Evolutionary conservation across 2,113 vertebrate species (phyloP), one percentile per base, ranked within the genome.

Genomic region (Datnioides undecimradiatus): DNA sequence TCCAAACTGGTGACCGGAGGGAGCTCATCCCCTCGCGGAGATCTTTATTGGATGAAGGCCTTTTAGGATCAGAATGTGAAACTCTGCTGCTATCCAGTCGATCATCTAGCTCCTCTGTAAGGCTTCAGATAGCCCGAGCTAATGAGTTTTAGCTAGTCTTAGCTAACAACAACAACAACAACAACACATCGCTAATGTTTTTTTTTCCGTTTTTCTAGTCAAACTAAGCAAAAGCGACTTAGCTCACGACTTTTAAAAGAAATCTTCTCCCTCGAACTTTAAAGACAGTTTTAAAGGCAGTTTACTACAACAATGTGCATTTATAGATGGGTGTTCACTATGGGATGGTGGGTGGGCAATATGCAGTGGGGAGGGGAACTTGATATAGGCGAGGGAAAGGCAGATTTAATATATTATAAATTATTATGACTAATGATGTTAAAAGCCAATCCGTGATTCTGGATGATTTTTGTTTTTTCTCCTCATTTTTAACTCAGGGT

Each of bases 371-470:
- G 62, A 29, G 73, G 87, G 78, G 58, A 85, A 79, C 84, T 72
- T 85, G 23, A 52, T 82, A 86, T 77, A 67, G 69, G 73, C 51
- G 77, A 66, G 80, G 82, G 64, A 87, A 79, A 90, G 77, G 82
- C 78, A 92, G 78, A 92, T 94, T 93, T 94, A 93, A 94, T 93
- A 93, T 93, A 93, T 93, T 93, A 82, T 91, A 92, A 92, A 90
- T 94, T 89, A 91, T 93, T 93, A 85, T 80, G 86, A 93, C 79
- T 77, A 74, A 90, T 82, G 80, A 88, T 79, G 65, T 90, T 90
- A 84, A 90, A 93, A 94, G 88, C 92, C 93, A 92, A 87, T 92
- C 80, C 67, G 71, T 88, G 65, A 90, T 88, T 95, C 84, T 86
- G 80, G 83, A 74, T 89, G 60, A 86, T 87, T 91, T 88, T 23